A percentile compares a stretch with the other conserved stretches of the same genome.
Conservation (phyloP, 2,113 vertebrate species). For the Merops nubicus region DNA sequence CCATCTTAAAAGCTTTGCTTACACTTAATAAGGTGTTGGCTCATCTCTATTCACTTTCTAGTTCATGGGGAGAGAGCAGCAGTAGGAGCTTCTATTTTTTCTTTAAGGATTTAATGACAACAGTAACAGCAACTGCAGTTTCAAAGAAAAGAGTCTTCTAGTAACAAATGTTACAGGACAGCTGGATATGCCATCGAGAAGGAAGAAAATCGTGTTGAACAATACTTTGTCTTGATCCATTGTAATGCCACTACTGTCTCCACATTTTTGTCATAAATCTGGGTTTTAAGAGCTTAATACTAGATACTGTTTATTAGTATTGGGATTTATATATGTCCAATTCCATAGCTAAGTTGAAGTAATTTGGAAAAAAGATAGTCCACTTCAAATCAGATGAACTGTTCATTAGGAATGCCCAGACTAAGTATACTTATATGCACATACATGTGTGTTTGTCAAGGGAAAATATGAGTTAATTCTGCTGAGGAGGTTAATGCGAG, state of each 20-base stretch:
- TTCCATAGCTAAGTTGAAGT: background rate
- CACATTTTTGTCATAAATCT: slow-evolving; percentile 1
- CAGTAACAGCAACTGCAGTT: background rate
- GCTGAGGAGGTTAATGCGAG: background rate
- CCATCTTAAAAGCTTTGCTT: background rate
- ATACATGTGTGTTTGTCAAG: background rate
- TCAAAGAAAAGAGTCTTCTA: background rate
- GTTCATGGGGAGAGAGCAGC: background rate
- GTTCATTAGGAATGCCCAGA: background rate
- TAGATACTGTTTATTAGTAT: background rate
- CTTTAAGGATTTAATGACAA: background rate
- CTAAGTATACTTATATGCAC: background rate
- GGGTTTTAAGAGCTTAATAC: slow-evolving; percentile 6
- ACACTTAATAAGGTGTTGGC: background rate
- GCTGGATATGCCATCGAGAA: background rate
- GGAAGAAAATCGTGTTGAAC: slow-evolving; percentile 6
- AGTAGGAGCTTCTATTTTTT: background rate
- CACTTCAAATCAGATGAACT: background rate
- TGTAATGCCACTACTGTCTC: background rate
- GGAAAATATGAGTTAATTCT: background rate
- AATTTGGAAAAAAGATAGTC: background rate
- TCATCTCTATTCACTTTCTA: background rate
- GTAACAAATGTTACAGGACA: background rate
- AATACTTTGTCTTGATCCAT: slow-evolving; percentile 1
- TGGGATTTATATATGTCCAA: background rate